Conservation (phyloP, 2,797 vertebrate species). For the Mormyrus proboscirostris region DNA sequence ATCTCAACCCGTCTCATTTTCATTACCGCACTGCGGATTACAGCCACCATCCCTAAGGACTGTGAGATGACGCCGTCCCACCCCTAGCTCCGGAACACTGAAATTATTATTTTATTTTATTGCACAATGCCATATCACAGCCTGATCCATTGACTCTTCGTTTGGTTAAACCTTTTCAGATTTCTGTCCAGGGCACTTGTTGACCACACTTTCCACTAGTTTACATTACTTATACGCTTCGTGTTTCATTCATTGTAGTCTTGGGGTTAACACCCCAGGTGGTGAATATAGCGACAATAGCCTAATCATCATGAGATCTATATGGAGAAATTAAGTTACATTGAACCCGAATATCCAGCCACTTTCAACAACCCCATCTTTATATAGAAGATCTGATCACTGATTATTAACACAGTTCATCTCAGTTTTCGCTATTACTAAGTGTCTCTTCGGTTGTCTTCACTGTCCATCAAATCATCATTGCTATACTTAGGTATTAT, state of each 20-base stretch:
- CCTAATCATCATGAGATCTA: not conserved
- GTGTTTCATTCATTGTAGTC: not conserved
- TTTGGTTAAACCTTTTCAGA: not conserved
- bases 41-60: conserved; percentile 34
- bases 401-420: not conserved
- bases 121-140: not conserved
- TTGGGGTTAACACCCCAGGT: not conserved
- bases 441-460: not conserved
- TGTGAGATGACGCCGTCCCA: conserved; percentile 39
- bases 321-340: not conserved
- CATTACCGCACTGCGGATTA: conserved; percentile 48
- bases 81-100: not conserved
- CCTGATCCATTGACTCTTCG: not conserved
- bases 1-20: conserved; percentile 28
- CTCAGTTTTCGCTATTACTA: not conserved
- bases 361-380: not conserved
- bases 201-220: not conserved
- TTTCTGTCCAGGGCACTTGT: not conserved
- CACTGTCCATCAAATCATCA: not conserved
- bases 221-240: not conserved
- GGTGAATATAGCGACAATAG: not conserved
- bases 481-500: not conserved
- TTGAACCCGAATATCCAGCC: not conserved
- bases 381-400: not conserved
- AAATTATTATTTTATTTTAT: not conserved